Base-by-base conservation (phyloP, 1,140 invertebrate species). In the Rhopalosiphum padi region DNA sequence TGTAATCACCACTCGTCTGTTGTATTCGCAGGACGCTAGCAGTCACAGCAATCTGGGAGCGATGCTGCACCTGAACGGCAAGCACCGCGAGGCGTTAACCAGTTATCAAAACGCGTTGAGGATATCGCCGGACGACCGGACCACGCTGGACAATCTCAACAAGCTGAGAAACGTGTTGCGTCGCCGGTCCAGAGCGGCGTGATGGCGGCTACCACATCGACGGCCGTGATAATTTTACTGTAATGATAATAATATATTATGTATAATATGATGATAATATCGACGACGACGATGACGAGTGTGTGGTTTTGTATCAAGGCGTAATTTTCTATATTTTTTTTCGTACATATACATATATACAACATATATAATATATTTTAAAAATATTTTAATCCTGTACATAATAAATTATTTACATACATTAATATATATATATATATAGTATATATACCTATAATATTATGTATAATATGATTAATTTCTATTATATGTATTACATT, bases 11-110 rank as follows among this genome's bases (percentile, higher is more conserved):
- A 18, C 15, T 25, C 4, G 43, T 30, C 41, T 43, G 35, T n/a
- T 51, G 18, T 89, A 5, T 55, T 41, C 55, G 25, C 96, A 98
- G 97, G 97, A 98, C 94, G 97, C 98, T 0, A 96, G 97, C 93
- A 97, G 97, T 92, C 98, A 99, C 95, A 98, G 98, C 94, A 99
- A 99, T 95, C 95, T 99, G 55, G 98, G 98, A 35, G 98, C 98
- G 83, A 99, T 99, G 95, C 96, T 98, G 43, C 98, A 99, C 95
- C 96, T 99, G 88, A 98, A 99, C 95, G 98, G 98, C 22, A 98
- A 99, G 95, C 97, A 98, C 94, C 95, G 96, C 30, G 97, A 98
- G 95, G 98, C 98, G 1, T 97, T 98, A 46, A 95, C 96, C 18
- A 97, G 97, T 91, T 99, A 99, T 95, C 96, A 97, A 93, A 96